phyloP scores from a whole-genome alignment of 2,888 invertebrate genomes.

The Andricus curvator region DNA sequence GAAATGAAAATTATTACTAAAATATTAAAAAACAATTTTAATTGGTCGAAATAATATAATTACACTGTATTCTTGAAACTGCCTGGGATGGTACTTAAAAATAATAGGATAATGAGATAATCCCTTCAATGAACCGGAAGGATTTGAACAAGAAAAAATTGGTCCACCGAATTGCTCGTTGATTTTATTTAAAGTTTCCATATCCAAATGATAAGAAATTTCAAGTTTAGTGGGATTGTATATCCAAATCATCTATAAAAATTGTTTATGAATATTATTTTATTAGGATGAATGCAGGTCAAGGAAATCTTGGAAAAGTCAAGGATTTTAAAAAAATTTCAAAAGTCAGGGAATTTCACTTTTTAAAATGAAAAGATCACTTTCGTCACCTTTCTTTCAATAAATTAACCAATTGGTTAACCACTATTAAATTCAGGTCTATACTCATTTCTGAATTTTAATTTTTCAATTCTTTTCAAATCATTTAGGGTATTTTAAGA shows the following conservation, averaged over 20 bases:
- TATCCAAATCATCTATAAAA: conserved; percentile 74
- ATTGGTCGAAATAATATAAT: not conserved
- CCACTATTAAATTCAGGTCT: no score
- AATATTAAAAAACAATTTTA: conserved; percentile 17
- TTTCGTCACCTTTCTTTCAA: no score
- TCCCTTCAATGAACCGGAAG: conserved; percentile 66
- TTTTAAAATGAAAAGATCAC: no score
- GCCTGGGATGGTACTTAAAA: conserved; percentile 76
- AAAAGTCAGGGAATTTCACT: no score
- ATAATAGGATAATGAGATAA: conserved; percentile 68
- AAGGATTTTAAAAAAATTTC: no score
- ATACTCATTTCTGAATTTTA: no score
- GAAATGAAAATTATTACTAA: not conserved
- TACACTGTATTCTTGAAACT: conserved; percentile 60
- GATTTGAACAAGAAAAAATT: conserved; percentile 74
- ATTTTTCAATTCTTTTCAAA: no score
- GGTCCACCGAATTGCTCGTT: conserved; percentile 68
- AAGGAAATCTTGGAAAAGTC: no score
- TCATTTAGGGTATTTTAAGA: no score
- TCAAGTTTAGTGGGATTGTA: conserved; percentile 72
- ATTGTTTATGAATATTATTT: not conserved
- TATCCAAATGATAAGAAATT: conserved; percentile 68
- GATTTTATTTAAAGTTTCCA: conserved; percentile 59
- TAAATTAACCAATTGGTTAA: no score
- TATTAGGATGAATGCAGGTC: no score